Base-by-base conservation (phyloP, 30 jellyfish, hydroid and myxozoan genomes). In the Aurelia sp. region DNA sequence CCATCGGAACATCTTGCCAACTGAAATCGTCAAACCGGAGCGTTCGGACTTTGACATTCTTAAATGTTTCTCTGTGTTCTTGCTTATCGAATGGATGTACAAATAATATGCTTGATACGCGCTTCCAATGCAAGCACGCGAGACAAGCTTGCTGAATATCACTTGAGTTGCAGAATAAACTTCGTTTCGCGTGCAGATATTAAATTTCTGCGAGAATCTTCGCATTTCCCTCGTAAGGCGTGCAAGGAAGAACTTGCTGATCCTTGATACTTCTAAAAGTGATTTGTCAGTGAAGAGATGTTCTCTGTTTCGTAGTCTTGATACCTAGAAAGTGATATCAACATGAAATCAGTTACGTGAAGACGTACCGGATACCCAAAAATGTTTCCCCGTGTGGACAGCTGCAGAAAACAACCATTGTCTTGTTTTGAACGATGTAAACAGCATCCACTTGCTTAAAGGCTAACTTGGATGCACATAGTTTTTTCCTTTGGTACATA, bases 101-200 rank as follows among this genome's bases (percentile, higher is more conserved):
- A 82, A 52, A 44, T 52, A 82, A 69, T 82, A 82, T 3, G 92
- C 92, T 41, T 82, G 92, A 61, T 68, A 70, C 16, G 86, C 85
- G 30, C 78, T 82, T 31, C 92, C 92, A 12, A 82, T 82, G 82
- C 92, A 82, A 0, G 92, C 92, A 19, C 92, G 92, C 31, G 92
- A 82, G 16, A 82, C 92, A 4, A 79, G 38, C 44, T 82, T 82
- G 19, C 78, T 48, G 87, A 82, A 82, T 47, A 82, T 71, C 67
- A 82, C 80, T 71, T 82, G 92, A 18, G 92, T 75, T 7, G 92
- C 92, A 6, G 92, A 82, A 64, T 82, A 82, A 10, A 82, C 92
- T 35, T 82, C 92, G 60, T 82, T 82, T 44, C 92, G 58, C 5
- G 92, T 82, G 86, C 92, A 82, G 19, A 82, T 69, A 27, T 58